phyloP scores from a whole-genome alignment of 2,113 vertebrate species.

The Euleptes europaea region DNA sequence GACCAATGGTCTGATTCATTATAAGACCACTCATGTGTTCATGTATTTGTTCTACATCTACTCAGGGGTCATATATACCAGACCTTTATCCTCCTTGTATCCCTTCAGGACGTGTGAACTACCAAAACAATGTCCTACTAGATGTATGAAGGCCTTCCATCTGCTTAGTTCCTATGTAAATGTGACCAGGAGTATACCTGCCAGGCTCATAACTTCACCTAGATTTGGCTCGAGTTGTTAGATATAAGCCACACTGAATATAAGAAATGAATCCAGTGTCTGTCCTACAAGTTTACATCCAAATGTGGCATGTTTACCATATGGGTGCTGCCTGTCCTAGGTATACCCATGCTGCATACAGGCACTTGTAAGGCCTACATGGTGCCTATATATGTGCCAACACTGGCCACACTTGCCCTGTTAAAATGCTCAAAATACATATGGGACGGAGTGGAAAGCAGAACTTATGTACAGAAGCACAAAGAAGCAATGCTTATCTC shows the following conservation, averaged over 20 bases:
- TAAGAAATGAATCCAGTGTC: background rate
- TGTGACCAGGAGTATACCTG: background rate
- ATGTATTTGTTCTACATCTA: no score
- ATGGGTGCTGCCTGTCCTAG: background rate
- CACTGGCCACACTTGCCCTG: background rate
- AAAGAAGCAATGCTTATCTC: background rate
- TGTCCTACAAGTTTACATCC: background rate
- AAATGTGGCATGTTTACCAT: background rate
- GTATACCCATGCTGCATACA: background rate
- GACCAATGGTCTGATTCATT: no score
- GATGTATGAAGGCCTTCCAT: background rate
- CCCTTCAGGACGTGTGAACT: background rate
- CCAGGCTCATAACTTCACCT: background rate
- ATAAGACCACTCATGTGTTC: no score
- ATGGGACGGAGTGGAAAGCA: background rate
- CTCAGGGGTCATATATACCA: no score
- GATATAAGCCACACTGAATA: background rate
- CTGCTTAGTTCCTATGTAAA: background rate
- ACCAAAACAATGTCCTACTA: background rate
- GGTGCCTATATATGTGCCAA: background rate
- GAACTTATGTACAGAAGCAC: background rate
- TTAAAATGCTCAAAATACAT: background rate
- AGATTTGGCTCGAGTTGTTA: background rate
- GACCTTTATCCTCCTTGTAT: background rate
- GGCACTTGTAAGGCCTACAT: background rate